These are phyloP conservation scores for Steinernema hermaphroditum DNA, from an alignment of 2,888 invertebrate species.

Conservation along the genomic window DNA sequence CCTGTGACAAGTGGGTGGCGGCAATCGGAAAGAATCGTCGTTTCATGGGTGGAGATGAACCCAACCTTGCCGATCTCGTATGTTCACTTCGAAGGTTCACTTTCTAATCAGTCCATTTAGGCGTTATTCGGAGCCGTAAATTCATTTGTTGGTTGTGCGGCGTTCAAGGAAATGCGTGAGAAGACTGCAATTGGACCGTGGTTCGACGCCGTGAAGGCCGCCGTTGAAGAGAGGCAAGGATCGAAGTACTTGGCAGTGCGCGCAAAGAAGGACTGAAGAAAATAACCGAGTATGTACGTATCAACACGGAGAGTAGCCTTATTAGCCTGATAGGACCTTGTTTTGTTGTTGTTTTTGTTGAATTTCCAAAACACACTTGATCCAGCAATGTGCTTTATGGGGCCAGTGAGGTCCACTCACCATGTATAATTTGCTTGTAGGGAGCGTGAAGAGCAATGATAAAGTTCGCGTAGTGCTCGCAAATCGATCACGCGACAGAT, in stretches of 20 bases:
- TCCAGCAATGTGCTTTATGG: too few species aligned
- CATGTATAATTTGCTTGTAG: background rate
- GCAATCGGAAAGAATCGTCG: constrained; percentile 74
- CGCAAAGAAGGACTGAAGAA: background rate
- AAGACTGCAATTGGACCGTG: constrained; percentile 52
- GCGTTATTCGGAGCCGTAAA: constrained; percentile 63
- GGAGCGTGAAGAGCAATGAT: background rate
- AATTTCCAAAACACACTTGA: background rate
- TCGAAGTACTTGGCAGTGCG: constrained; percentile 15
- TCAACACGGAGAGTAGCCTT: background rate
- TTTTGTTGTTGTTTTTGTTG: constrained; percentile 23
- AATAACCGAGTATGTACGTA: background rate
- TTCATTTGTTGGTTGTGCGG: constrained; percentile 60
- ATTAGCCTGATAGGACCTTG: background rate
- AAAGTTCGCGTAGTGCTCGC: background rate
- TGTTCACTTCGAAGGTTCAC: constrained; percentile 42
- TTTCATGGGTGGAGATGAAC: constrained; percentile 83
- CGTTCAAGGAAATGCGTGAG: constrained; percentile 60
- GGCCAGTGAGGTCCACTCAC: too few species aligned
- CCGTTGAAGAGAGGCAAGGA: constrained; percentile 42
- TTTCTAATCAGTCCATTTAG: constrained; percentile 41
- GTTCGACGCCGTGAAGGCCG: constrained; percentile 51
- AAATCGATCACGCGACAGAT: too few species aligned
- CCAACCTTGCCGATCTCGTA: constrained; percentile 85
- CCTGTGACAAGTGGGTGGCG: constrained; percentile 77